Conservation (phyloP, 2,888 invertebrate genomes). For the Zhuqinia jingwanae region DNA sequence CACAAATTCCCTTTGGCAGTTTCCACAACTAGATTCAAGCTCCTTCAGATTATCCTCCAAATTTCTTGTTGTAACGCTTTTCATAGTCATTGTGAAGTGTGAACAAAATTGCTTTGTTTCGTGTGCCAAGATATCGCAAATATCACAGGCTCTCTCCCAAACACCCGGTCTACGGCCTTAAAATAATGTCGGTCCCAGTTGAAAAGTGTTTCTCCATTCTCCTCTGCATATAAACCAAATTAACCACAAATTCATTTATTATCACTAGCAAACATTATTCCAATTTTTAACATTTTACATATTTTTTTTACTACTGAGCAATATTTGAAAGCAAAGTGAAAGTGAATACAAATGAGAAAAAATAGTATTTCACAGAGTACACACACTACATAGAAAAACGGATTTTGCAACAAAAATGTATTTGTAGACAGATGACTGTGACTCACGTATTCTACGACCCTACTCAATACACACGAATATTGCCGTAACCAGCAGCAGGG, state of each 20-base stretch:
- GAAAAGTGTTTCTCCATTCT: too few species aligned
- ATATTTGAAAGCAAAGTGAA: too few species aligned
- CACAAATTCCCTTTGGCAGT: conserved; percentile 28
- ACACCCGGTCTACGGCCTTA: conserved; percentile 2
- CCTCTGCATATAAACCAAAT: too few species aligned
- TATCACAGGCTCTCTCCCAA: neutral
- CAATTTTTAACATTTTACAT: too few species aligned
- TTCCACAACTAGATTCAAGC: conserved; percentile 43
- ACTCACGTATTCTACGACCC: conserved; percentile 1
- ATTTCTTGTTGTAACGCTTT: neutral
- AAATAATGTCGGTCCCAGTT: conserved; percentile 3
- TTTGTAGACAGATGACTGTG: neutral
- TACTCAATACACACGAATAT: neutral
- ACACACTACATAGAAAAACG: too few species aligned
- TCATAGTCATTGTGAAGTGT: neutral
- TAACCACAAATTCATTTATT: too few species aligned
- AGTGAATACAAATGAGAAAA: too few species aligned
- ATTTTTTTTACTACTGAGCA: too few species aligned
- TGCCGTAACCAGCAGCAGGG: too few species aligned
- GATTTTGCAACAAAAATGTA: neutral
- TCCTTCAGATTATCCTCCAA: conserved; percentile 15
- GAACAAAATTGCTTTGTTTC: neutral
- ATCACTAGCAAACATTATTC: too few species aligned
- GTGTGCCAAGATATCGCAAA: neutral
- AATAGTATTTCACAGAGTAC: too few species aligned